Base-by-base conservation (phyloP, 2,113 vertebrate genomes). In the Puffinus mauretanicus region DNA sequence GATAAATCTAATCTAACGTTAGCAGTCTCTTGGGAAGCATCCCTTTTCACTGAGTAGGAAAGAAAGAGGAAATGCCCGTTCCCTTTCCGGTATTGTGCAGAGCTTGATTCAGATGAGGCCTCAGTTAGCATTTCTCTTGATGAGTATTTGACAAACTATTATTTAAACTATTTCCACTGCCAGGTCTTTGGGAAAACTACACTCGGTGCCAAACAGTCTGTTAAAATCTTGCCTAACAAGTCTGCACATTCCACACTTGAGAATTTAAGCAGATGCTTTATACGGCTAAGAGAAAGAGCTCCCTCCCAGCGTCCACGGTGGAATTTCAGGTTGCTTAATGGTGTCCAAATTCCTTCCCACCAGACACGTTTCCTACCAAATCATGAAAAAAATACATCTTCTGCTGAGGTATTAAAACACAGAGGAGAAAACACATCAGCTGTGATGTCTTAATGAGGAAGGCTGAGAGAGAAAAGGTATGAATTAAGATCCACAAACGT, bases 161-260 rank as follows among this genome's bases (percentile, higher is more conserved):
- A 97, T 97, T 98, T 98, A 95, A 98, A 92, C 89, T 96, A 98
- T 96, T 92, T 94, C 94, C 66, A 96, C 60, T 97, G 97, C 97
- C 97, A 98, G 98, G 96, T 97, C 95, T 97, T 96, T 84, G 84
- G 95, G 87, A 98, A 96, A 98, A 96, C 87, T 94, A 84, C 46
- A 60, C 84, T 90, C 70, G 36, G 94, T 97, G 97, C 97, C 98
- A 98, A 97, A 91, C 96, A 93, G 95, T 97, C 98, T 98, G 97
- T 97, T 98, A 94, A 95, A 97, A 96, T 97, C 93, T 92, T 96
- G 86, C 96, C 96, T 97, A 93, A 87, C 82, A 94, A 96, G 93
- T 84, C 91, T 88, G 90, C 77, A 94, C 46, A 7, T 94, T 97
- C 91, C 96, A 96, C 89, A 95, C 90, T 92, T 94, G 96, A 96